Conservation (phyloP, 2,888 invertebrate genomes). For the Tortrix viridana region DNA sequence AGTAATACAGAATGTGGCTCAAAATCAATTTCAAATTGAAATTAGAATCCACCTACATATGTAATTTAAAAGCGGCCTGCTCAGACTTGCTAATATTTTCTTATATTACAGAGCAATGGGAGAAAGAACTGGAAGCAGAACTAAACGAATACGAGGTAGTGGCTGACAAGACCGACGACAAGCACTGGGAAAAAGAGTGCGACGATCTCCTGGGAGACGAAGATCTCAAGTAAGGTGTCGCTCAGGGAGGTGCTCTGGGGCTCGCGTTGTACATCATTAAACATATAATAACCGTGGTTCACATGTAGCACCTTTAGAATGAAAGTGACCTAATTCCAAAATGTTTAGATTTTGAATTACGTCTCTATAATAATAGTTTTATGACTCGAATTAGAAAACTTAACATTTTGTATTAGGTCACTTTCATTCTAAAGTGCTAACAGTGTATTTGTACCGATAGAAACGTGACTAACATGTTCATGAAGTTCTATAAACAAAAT, state of each 20-base stretch:
- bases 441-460: neutral
- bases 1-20: too few relatives aligned
- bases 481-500: neutral
- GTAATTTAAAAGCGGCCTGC: neutral
- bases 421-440: too few relatives aligned
- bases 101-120: constrained; percentile 93
- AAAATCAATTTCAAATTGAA: too few relatives aligned
- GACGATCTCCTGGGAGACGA: constrained; percentile 87
- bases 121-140: constrained; percentile 97
- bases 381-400: too few relatives aligned
- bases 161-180: constrained; percentile 74
- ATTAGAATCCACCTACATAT: neutral
- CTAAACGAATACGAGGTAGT: constrained; percentile 98
- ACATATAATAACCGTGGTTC: constrained; percentile 18
- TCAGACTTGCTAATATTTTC: neutral
- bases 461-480: neutral
- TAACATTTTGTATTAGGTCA: too few relatives aligned
- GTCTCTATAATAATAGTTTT: too few relatives aligned
- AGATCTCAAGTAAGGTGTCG: constrained; percentile 80
- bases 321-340: too few relatives aligned
- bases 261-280: neutral
- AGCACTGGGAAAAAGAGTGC: constrained; percentile 89
- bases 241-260: neutral
- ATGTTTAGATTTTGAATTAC: too few relatives aligned
- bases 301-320: too few relatives aligned